These are phyloP conservation scores for Myotis daubentonii DNA, from an alignment of 2,797 vertebrate genomes.

Conservation along the genomic window DNA sequence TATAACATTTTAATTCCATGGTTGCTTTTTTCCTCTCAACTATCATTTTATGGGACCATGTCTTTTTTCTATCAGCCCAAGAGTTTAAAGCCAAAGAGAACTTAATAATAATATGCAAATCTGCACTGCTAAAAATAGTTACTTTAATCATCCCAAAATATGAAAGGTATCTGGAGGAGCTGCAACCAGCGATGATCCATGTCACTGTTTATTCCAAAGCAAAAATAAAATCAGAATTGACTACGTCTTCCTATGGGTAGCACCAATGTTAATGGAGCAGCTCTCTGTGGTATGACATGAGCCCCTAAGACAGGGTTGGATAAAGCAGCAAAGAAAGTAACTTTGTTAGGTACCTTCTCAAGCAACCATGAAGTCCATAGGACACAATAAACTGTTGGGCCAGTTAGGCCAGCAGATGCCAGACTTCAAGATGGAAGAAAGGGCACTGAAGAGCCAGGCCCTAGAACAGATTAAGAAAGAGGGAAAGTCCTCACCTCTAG, in stretches of 20 bases:
- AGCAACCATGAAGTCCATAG: neutral
- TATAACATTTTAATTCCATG: conserved; percentile 39
- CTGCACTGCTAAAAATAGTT: neutral
- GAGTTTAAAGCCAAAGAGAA: conserved; percentile 49
- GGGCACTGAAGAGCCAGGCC: neutral
- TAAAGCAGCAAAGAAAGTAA: conserved; percentile 25
- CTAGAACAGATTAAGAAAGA: neutral
- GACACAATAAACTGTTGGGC: neutral
- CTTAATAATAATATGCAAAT: conserved; percentile 28
- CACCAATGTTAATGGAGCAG: neutral
- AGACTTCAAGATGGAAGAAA: neutral
- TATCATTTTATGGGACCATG: conserved; percentile 20
- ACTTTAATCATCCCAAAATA: conserved; percentile 27
- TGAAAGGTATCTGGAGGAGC: conserved; percentile 25
- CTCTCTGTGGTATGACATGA: neutral
- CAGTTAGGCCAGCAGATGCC: neutral
- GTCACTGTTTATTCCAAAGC: conserved; percentile 4
- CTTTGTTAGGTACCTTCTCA: neutral
- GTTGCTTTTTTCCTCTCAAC: conserved; percentile 29
- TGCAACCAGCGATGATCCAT: neutral
- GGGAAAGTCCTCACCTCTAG: conserved; percentile 90
- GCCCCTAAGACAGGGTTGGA: neutral
- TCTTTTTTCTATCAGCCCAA: conserved; percentile 36
- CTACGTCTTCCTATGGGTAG: neutral
- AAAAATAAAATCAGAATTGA: conserved; percentile 46